Base-by-base conservation (phyloP, 2,888 invertebrate genomes). In the Eudasyphora cyanicolor region DNA sequence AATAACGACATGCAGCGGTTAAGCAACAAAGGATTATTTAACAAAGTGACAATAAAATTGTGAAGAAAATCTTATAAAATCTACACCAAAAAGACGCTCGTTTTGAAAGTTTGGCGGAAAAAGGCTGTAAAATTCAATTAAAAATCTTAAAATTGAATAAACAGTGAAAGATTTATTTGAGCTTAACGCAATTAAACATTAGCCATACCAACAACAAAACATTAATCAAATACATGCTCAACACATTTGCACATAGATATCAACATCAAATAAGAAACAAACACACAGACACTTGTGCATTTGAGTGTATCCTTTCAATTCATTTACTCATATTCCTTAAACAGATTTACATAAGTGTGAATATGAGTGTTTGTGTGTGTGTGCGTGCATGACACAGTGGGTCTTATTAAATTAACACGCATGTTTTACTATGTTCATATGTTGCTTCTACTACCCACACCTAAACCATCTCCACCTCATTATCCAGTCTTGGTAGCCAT, bases 331-430 rank as follows among this genome's bases (percentile, higher is more conserved):
- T 70, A 42, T 54, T 75, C 76, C n/a, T 42, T 32, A 14, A 0
- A 0, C 14, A n/a, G n/a, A n/a, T n/a, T n/a, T n/a, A 6, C n/a
- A 6, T 10, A n/a, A 2, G 64, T 19, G 64, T 35, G 38, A 35
- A 19, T 38, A 35, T 35, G 62, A 7, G 27, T 14, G 6, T n/a
- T 5, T 8, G 29, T 29, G 29, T 35, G 35, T n/a, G 21, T 38
- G 27, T 14, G 19, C 12, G 27, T 14, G 19, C 12, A 8, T 71
- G 51, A 17, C 19, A 78, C 81, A 81, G 78, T 76, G 77, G 77
- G 17, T 54, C 45, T 83, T 76, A 86, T 85, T 85, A 85, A 86
- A 85, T 86, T 85, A 87, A 85, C 77, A 81, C 86, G 76, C 76
- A 76, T 79, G 73, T 79, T 84, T 83, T 78, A 71, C 79, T n/a